Evolutionary conservation across 2,888 invertebrate genomes (phyloP), one percentile per base, ranked within the genome.

Genomic region (Myopa tessellatipennis): DNA sequence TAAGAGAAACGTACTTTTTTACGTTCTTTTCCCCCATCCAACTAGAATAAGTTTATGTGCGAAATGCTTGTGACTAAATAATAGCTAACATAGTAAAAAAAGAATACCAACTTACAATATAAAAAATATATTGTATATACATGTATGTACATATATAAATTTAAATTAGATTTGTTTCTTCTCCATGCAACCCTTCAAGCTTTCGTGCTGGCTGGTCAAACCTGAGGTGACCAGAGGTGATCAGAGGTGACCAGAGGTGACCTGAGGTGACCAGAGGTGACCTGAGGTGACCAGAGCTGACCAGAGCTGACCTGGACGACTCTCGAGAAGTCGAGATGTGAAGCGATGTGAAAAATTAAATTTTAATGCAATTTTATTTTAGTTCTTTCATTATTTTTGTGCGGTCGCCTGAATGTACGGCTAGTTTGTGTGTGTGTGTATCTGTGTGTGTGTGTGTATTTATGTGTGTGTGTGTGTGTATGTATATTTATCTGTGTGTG

Each of bases 401-500:
- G 50, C 16, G 14, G 40, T 52, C 52, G 52, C 65, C 38, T 14
- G 65, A 16, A 38, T 65, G n/a, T 63, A 1, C 34, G 4, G 16
- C 16, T 58, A 6, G 58, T n/a, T 6, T 58, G 58, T 58, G 14
- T 58, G 58, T n/a, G n/a, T n/a, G 58, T 58, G 14, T 58, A 4
- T n/a, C 1, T n/a, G 58, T 58, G 58, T 58, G 58, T n/a, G 58
- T 58, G 3, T 63, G 4, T 50, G 50, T 18, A 52, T 16, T 3
- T 12, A 50, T 68, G 50, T 18, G 18, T 68, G 45, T n/a, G 6
- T 68, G 40, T 68, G 68, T 68, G 50, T 18, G 18, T 68, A 18
- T n/a, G 6, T 68, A n/a, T 68, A 52, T 34, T 12, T 26, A 8
- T 69, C 34, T 70, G 26, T 69, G 79, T 81, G 79, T 82, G 81